These are phyloP conservation scores for Clarias gariepinus DNA, from an alignment of 2,113 vertebrate genomes.

Conservation along the genomic window DNA sequence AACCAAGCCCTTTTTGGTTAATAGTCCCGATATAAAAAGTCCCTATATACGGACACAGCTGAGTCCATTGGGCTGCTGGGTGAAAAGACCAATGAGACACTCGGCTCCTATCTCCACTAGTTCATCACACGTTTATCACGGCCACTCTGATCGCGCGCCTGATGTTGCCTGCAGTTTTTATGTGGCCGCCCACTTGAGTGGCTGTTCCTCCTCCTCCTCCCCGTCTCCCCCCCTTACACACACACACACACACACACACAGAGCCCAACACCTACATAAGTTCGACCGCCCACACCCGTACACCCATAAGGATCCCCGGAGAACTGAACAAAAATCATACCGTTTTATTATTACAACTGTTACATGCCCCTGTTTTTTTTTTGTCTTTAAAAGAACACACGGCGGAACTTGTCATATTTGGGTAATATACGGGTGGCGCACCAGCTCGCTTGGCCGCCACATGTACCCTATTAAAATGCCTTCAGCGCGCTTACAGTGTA, in stretches of 20 bases:
- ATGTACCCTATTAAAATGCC: conserved; percentile 32
- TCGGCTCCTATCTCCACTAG: conserved; percentile 58
- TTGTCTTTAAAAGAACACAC: conserved; percentile 21
- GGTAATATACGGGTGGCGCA: conserved; percentile 7
- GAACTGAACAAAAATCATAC: conserved; percentile 28
- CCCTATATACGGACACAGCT: conserved; percentile 43
- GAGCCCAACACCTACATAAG: conserved; percentile 70
- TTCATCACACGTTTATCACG: conserved; percentile 53
- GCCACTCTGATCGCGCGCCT: conserved; percentile 72
- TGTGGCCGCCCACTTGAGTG: conserved; percentile 74
- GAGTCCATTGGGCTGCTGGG: conserved; percentile 34
- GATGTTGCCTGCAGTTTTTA: conserved; percentile 71
- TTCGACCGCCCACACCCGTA: conserved; percentile 57
- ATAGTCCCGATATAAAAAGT: conserved; percentile 64
- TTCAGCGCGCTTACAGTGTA: background rate
- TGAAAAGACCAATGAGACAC: conserved; percentile 25
- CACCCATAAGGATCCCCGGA: conserved; percentile 20
- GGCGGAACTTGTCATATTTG: conserved; percentile 27
- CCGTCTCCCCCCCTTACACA: conserved; percentile 52
- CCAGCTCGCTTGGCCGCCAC: conserved; percentile 19
- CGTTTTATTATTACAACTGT: conserved; percentile 40
- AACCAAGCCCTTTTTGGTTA: conserved; percentile 54
- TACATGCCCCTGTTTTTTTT: conserved; percentile 8
- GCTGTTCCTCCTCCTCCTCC: conserved; percentile 66
- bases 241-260: conserved; percentile 42